A percentile compares a stretch with the other conserved stretches of the same genome.
Evolutionary conservation across 53 echinoderm and acorn worm genomes (phyloP).

Genomic region (Temnopleurus reevesii): DNA sequence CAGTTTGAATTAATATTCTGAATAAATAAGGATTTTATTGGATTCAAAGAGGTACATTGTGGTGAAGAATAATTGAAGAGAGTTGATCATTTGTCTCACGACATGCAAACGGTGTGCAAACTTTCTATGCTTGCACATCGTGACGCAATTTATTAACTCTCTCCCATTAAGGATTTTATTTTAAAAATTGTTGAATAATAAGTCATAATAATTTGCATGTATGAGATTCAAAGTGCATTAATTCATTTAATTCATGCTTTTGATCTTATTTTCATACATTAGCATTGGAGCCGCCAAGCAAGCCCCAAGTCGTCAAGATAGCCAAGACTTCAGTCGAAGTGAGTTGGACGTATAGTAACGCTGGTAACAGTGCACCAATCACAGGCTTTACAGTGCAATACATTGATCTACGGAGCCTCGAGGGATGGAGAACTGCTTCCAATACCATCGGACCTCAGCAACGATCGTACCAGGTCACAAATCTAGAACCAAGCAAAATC

Average conservation of each 20-base stretch:
- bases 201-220: not conserved
- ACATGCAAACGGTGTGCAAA: too few relatives aligned
- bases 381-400: slow-evolving; percentile 77
- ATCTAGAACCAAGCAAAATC: slow-evolving; percentile 57
- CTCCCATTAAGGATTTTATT: too few relatives aligned
- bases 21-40: too few relatives aligned
- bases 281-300: slow-evolving; percentile 85
- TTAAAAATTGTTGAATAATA: too few relatives aligned
- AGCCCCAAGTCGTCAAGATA: slow-evolving; percentile 72
- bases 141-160: too few relatives aligned
- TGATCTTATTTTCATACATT: not conserved
- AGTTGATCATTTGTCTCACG: too few relatives aligned
- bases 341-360: slow-evolving; percentile 70
- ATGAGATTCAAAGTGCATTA: not conserved
- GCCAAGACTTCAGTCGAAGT: slow-evolving; percentile 85
- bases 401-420: slow-evolving; percentile 56
- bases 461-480: slow-evolving; percentile 67
- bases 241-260: not conserved
- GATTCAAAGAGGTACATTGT: too few relatives aligned
- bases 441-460: slow-evolving; percentile 54
- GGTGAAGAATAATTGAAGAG: too few relatives aligned
- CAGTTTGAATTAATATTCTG: too few relatives aligned
- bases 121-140: too few relatives aligned
- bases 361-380: slow-evolving; percentile 52
- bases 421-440: slow-evolving; percentile 70